Base-by-base conservation (phyloP, 2,888 invertebrate species). In the Palloptera scutellata region DNA sequence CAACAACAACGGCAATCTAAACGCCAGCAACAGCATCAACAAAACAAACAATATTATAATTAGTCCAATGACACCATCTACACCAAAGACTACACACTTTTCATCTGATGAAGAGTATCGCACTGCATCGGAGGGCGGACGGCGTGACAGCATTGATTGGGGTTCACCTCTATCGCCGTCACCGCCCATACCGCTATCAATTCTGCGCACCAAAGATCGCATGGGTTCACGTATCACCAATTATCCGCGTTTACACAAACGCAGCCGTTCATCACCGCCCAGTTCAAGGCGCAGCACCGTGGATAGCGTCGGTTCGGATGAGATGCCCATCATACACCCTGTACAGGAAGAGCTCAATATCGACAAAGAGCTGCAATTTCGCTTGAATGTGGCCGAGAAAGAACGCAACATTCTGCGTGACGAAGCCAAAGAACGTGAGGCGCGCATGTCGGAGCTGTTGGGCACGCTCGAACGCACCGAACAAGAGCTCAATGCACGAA, bases 101-200 rank as follows among this genome's bases (percentile, higher is more conserved):
- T 94, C 94, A 0, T 94, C 94, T 0, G 94, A 94, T 77, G 94
- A 94, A 79, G 94, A 95, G 79, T 95, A 95, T 78, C 87, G 92
- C 78, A 94, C 94, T 0, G 94, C 94, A 11, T 94, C 94, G 0
- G 95, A 95, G 84, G 92, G 92, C 60, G 91, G 91, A 0, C 86
- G 91, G n/a, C 86, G 93, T 58, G 92, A 93, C 76, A 93, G 92
- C 73, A 91, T 92, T 19, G 94, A 94, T 79, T 94, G 94, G 94
- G 92, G 92, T 40, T 94, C 89, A 8, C 85, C 86, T 0, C 76
- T 91, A 20, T 91, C 91, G 0, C 90, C 91, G 0, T 91, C 91
- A 0, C 91, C 91, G 1, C 91, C 91, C 1, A 88, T 88, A 52
- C 86, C 89, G 57, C 87, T 88, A 1, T 87, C 89, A 3, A 81